These are phyloP conservation scores for Saguinus imperator DNA, from an alignment of 2,113 vertebrate genomes.

Conservation along the genomic window DNA sequence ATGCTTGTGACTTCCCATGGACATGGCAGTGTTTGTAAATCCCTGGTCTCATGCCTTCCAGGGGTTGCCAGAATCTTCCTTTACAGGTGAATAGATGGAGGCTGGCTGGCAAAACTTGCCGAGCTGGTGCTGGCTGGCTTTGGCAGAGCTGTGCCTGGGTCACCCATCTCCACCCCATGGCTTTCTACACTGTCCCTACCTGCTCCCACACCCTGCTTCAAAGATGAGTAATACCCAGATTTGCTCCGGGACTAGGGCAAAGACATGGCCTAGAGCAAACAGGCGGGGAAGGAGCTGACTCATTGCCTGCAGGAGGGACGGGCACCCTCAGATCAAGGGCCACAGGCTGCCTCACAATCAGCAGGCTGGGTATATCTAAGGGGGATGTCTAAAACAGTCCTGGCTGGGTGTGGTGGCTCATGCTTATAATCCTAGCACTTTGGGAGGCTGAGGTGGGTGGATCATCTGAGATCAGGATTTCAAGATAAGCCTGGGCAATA, in stretches of 20 bases:
- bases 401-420: not conserved
- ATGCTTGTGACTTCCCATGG: not conserved
- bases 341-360: not conserved
- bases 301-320: too few relatives aligned
- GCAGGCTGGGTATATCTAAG: not conserved
- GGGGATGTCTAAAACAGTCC: not conserved
- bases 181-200: not conserved
- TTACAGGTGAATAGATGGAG: not conserved
- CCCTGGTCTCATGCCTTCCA: not conserved
- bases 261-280: not conserved
- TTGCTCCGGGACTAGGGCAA: not conserved
- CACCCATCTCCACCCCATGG: not conserved
- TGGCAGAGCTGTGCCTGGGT: not conserved
- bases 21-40: not conserved
- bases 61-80: not conserved
- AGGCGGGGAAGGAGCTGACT: not conserved
- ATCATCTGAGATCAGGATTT: not conserved
- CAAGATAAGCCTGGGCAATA: not conserved
- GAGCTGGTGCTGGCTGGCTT: too few relatives aligned
- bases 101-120: not conserved
- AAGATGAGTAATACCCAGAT: not conserved
- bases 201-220: not conserved
- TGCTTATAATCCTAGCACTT: not conserved
- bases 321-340: fast-evolving
- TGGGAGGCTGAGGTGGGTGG: not conserved